A percentile compares a stretch with the other conserved stretches of the same genome.
These are phyloP conservation scores for Octodon degus DNA, from an alignment of 2,113 vertebrate genomes.

Conservation along the genomic window DNA sequence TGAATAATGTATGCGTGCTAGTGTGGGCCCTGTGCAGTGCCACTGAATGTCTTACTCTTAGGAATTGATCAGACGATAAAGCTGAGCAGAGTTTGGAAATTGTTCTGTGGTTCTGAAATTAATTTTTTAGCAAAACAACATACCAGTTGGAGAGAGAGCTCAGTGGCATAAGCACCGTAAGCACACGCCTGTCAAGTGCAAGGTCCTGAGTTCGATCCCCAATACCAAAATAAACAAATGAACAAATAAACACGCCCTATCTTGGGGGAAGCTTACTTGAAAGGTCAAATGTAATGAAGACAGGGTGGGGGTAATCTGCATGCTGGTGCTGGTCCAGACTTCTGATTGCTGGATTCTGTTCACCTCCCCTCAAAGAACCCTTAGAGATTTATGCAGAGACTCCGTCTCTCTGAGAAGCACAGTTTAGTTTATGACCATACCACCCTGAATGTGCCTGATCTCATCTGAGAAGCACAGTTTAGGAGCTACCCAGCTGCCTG, in stretches of 20 bases:
- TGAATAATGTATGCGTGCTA: neutral
- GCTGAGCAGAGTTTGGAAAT: neutral
- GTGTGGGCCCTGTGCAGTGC: neutral
- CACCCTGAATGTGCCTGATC: too few species aligned
- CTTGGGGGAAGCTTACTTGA: neutral
- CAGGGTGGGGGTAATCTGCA: neutral
- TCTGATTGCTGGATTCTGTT: neutral
- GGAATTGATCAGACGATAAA: neutral
- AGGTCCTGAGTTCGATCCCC: too few species aligned
- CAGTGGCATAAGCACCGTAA: too few species aligned
- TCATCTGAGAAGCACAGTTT: conserved; percentile 3
- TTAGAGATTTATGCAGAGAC: neutral
- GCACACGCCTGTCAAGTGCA: too few species aligned
- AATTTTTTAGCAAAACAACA: neutral
- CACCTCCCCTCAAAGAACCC: neutral
- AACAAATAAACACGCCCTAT: too few species aligned
- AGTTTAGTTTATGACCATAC: neutral
- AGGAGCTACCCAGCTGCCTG: neutral
- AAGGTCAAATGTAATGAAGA: neutral
- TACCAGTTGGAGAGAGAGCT: too few species aligned
- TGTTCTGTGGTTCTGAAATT: neutral
- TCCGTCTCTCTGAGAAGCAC: neutral
- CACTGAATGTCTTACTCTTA: neutral
- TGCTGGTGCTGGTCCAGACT: neutral
- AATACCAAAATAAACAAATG: too few species aligned